Conservation (phyloP, 2,888 invertebrate genomes). For the Andrena dorsata region DNA sequence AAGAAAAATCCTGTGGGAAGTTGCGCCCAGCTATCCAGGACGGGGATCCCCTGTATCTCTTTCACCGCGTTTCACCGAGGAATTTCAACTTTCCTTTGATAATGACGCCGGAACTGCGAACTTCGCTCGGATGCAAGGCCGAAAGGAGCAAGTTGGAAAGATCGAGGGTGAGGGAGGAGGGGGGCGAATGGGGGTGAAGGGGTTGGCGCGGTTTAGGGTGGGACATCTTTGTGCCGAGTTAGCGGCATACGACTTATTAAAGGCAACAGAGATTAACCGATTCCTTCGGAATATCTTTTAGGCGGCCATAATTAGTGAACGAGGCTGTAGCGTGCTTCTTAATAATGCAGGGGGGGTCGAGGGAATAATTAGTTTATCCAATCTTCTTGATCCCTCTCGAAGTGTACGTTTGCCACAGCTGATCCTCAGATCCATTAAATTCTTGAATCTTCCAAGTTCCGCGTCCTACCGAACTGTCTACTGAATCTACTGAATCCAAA, state of each 20-base stretch:
- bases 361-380: too few relatives aligned
- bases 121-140: not conserved
- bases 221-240: not conserved
- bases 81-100: conserved; percentile 26
- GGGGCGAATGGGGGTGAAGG: not conserved
- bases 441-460: too few relatives aligned
- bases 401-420: too few relatives aligned
- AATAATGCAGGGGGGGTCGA: too few relatives aligned
- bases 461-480: too few relatives aligned
- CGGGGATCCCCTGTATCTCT: conserved; percentile 1
- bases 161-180: not conserved
- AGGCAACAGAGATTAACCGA: not conserved
- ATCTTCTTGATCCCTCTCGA: too few relatives aligned
- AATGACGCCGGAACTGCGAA: conserved; percentile 4
- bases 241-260: not conserved
- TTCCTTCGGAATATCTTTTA: not conserved
- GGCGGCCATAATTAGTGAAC: too few relatives aligned
- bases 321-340: too few relatives aligned
- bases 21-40: conserved; percentile 13
- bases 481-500: too few relatives aligned
- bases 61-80: conserved; percentile 6
- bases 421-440: too few relatives aligned
- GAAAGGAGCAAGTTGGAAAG: conserved; percentile 16
- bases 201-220: too few relatives aligned
- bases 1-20: conserved; percentile 24